Percentiles rank a stretch among this genome's conserved stretches.
Evolutionary conservation across 2,797 vertebrate species (phyloP).

Genomic region (Enteromius radiatus): DNA sequence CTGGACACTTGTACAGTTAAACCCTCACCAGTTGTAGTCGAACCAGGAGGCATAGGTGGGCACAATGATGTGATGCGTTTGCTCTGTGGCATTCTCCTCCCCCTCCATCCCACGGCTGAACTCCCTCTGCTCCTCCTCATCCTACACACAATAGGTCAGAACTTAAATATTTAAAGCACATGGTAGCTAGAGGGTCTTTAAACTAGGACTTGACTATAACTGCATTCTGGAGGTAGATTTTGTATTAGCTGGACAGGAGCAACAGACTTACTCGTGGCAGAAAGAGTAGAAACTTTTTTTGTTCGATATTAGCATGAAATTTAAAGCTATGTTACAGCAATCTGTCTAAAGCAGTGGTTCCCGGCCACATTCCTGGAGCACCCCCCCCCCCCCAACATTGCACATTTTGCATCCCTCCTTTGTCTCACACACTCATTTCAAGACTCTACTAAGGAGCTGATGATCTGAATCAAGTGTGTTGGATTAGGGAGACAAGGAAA

Average conservation of each 20-base stretch:
- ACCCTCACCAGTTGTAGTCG: slow-evolving; percentile 91
- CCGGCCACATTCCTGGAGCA: too few relatives aligned
- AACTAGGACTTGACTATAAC: not conserved
- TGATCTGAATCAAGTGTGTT: too few relatives aligned
- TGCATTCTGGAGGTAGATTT: not conserved
- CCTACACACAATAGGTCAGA: slow-evolving; percentile 72
- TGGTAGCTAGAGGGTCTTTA: not conserved
- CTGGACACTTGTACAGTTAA: not conserved
- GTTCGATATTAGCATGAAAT: not conserved
- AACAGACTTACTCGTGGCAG: not conserved
- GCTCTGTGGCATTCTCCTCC: slow-evolving; percentile 92
- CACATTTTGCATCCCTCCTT: too few relatives aligned
- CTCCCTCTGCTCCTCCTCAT: slow-evolving; percentile 91
- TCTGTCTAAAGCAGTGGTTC: not conserved
- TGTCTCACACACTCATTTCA: too few relatives aligned
- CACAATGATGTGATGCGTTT: slow-evolving; percentile 97
- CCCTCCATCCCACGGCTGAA: slow-evolving; percentile 84
- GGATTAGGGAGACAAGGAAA: too few relatives aligned
- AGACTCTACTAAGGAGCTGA: too few relatives aligned
- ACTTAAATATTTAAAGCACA: slow-evolving; percentile 9
- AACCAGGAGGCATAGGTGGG: slow-evolving; percentile 97
- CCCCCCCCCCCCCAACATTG: too few relatives aligned
- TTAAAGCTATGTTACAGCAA: not conserved
- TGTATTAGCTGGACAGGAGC: not conserved
- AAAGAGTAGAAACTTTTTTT: not conserved